Evolutionary conservation across 2,113 vertebrate species (phyloP).

Genomic region (Chamaea fasciata): DNA sequence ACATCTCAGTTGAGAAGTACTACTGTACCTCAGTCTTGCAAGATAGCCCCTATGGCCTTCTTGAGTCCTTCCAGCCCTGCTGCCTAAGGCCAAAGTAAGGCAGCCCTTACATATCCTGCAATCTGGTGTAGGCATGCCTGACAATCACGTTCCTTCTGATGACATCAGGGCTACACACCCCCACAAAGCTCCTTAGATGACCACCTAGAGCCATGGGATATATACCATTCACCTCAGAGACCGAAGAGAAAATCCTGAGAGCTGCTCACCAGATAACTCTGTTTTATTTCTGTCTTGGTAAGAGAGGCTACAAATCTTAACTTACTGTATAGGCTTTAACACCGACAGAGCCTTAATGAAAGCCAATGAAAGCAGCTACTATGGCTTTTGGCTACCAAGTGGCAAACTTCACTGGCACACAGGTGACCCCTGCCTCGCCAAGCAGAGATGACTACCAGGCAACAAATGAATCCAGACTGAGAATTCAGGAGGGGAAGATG

Average conservation of each 20-base stretch:
- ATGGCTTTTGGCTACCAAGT: not conserved
- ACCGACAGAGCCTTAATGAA: not conserved
- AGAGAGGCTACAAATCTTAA: not conserved
- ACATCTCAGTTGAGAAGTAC: not conserved
- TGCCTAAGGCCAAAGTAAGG: not conserved
- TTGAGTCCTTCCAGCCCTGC: not conserved
- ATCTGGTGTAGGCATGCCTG: fast-evolving
- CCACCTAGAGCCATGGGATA: not conserved
- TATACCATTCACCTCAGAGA: not conserved
- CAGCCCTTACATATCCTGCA: not conserved
- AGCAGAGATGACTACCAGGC: not conserved
- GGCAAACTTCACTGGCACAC: not conserved
- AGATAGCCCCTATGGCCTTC: not conserved
- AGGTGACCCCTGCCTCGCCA: fast-evolving
- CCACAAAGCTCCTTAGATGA: not conserved
- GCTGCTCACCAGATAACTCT: not conserved
- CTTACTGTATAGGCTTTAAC: not conserved
- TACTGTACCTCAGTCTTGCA: not conserved
- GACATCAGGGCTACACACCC: not conserved
- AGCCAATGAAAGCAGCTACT: not conserved
- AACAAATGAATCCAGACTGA: not conserved
- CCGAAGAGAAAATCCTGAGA: not conserved
- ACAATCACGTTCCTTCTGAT: not conserved
- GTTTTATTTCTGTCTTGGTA: not conserved
- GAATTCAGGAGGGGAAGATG: not conserved